phyloP scores from a whole-genome alignment of 2,113 vertebrate genomes.

The Tupaia tana region DNA sequence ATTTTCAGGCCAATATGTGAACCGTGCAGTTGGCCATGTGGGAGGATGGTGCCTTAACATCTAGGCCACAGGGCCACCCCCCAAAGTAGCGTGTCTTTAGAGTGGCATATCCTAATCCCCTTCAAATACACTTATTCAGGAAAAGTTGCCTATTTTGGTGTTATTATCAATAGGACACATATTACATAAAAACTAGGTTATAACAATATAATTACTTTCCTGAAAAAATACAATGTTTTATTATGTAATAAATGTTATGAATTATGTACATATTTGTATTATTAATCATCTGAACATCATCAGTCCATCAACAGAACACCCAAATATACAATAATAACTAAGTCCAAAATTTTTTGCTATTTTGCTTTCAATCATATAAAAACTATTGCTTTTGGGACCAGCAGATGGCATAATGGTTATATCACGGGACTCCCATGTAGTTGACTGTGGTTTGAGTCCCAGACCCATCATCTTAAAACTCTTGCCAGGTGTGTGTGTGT shows the following conservation, averaged over 20 bases:
- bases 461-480: too few relatives aligned
- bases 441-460: too few relatives aligned
- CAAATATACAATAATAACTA: neutral
- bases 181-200: neutral
- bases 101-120: neutral
- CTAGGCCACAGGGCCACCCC: too few relatives aligned
- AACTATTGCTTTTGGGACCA: neutral
- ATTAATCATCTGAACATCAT: slow-evolving; percentile 8
- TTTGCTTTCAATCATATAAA: slow-evolving; percentile 6
- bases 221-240: neutral
- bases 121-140: neutral
- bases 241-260: slow-evolving; percentile 41
- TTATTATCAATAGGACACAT: slow-evolving; percentile 26
- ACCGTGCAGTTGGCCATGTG: too few relatives aligned
- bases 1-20: too few relatives aligned
- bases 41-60: too few relatives aligned
- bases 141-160: neutral
- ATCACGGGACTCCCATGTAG: too few relatives aligned
- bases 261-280: neutral
- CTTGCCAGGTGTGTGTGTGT: too few relatives aligned
- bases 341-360: slow-evolving; percentile 11
- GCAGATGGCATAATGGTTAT: too few relatives aligned
- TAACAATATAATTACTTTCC: slow-evolving; percentile 16
- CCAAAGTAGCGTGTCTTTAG: neutral
- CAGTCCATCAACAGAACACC: neutral